phyloP scores from a whole-genome alignment of 2,113 vertebrate species.

The Lagopus leucura region DNA sequence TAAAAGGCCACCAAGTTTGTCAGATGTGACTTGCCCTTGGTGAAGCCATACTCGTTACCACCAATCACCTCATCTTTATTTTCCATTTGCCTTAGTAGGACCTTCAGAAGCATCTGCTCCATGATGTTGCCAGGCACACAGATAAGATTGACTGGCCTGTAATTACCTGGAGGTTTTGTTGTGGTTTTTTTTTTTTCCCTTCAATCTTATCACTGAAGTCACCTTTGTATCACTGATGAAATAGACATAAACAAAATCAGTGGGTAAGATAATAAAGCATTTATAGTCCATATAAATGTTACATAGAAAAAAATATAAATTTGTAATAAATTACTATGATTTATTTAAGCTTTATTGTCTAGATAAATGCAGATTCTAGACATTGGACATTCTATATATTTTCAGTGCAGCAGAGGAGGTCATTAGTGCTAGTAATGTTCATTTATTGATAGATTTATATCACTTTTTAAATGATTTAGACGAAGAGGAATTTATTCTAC shows the following conservation, averaged over 20 bases:
- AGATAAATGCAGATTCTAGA: not conserved
- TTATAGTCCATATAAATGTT: not conserved
- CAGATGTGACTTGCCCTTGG: too few species aligned
- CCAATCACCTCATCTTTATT: too few species aligned
- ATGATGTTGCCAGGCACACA: too few species aligned
- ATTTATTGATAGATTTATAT: slow-evolving; percentile 12
- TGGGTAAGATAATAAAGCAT: not conserved
- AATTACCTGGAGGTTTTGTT: too few species aligned
- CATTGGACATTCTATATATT: not conserved
- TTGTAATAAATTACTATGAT: not conserved
- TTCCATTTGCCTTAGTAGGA: too few species aligned
- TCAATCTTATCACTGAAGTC: not conserved
- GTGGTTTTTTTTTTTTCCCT: too few species aligned
- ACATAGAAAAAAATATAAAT: not conserved
- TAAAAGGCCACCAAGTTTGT: too few species aligned
- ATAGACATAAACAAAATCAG: not conserved
- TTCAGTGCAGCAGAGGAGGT: not conserved
- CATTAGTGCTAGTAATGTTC: not conserved
- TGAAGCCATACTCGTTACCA: too few species aligned
- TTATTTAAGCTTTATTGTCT: not conserved
- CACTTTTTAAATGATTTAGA: not conserved
- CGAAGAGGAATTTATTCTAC: not conserved
- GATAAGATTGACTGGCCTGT: too few species aligned
- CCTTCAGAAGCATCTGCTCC: too few species aligned
- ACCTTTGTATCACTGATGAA: not conserved